phyloP scores from a whole-genome alignment of 1,140 invertebrate species.

The Saccostrea cuccullata region DNA sequence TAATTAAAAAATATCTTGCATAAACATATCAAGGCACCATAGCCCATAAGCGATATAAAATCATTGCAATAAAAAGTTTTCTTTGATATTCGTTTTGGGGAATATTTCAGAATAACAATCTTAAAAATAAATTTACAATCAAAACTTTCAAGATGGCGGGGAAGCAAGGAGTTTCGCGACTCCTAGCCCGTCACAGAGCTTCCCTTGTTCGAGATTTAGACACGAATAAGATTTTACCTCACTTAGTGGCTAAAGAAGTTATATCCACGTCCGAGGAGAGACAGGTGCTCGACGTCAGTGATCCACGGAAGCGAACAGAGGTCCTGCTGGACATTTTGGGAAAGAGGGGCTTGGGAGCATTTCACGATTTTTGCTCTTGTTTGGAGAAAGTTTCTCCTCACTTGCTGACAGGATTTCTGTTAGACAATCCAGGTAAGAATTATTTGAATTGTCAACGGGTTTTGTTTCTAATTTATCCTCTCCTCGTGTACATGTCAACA shows the following conservation, averaged over 20 bases:
- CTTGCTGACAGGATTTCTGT: slow-evolving; percentile 67
- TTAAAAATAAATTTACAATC: slow-evolving; percentile 33
- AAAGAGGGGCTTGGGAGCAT: slow-evolving; percentile 67
- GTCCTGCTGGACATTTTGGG: slow-evolving; percentile 70
- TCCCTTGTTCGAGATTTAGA: slow-evolving; percentile 71
- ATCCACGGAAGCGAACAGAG: slow-evolving; percentile 59
- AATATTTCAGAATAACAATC: neutral
- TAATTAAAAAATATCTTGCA: too few species aligned
- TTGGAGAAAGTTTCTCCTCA: slow-evolving; percentile 68
- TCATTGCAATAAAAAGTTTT: neutral
- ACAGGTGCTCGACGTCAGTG: slow-evolving; percentile 57
- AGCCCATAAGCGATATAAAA: neutral
- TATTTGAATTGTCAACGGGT: neutral
- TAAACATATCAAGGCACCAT: too few species aligned
- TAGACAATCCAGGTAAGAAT: slow-evolving; percentile 66
- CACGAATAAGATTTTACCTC: slow-evolving; percentile 66
- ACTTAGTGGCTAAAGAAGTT: slow-evolving; percentile 64
- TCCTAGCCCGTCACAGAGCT: slow-evolving; percentile 66
- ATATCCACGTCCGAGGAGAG: slow-evolving; percentile 67
- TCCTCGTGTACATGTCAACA: too few species aligned
- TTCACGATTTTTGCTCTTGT: slow-evolving; percentile 70
- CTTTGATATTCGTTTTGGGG: neutral
- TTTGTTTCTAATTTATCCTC: too few species aligned
- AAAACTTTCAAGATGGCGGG: slow-evolving; percentile 71
- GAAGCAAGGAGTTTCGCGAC: slow-evolving; percentile 63